Evolutionary conservation across 2,797 vertebrate genomes (phyloP), one percentile per base, ranked within the genome.

Genomic region (Gymnopithys bicolor): DNA sequence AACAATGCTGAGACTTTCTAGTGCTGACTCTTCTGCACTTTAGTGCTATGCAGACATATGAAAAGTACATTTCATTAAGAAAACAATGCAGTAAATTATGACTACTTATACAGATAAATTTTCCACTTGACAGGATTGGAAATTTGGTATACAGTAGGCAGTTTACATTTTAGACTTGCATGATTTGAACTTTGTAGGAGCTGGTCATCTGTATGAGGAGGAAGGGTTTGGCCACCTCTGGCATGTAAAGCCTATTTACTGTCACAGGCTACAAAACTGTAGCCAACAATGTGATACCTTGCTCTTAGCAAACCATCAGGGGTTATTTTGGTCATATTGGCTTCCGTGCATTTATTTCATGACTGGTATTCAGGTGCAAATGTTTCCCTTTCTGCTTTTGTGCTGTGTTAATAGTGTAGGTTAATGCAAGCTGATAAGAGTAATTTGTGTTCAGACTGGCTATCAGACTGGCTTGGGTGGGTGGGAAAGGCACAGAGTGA

Each of bases 281-380:
- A 43, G 37, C n/a, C 25, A 41, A 24, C 33, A 35, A 27, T 71
- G 43, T 39, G n/a, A 23, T 11, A 24, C 33, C 52, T 67, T 62
- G 19, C 68, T 45, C 53, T 67, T 33, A 69, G 45, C 21, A 71
- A 60, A 74, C 46, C 9, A 9, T 60, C 28, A 19, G 32, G 22
- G 5, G 5, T 39, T 73, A 78, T 59, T 49, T 46, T 0, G 0
- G 5, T 52, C 76, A 6, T 45, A 23, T 62, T 84, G n/a, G 32
- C 41, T 82, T 78, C n/a, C 5, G 2, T 55, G 16, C 17, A 13
- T 37, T 68, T 39, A 14, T 77, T 86, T 86, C 51, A 53, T 25
- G 39, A 52, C 16, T 59, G 37, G 19, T 62, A 8, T 86, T 66
- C 41, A 23, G 60, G 53, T 51, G 48, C 58, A 78, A 37, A 25